Percentiles rank a stretch among this genome's conserved stretches.
Conservation (phyloP, 2,113 vertebrate species). For the Eulemur macaco region DNA sequence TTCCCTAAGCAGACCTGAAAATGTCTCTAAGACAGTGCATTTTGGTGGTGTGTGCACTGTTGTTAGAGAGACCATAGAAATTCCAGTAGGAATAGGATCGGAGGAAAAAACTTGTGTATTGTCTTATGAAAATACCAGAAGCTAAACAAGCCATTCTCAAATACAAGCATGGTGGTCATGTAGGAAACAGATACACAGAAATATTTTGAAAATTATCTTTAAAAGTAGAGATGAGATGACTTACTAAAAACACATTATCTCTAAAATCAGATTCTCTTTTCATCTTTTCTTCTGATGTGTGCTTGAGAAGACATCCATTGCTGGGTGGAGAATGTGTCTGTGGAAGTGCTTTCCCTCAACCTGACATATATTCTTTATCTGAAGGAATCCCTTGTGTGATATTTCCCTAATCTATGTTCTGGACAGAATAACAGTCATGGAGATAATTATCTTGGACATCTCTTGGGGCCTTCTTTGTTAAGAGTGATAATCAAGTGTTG, state of each 20-base stretch:
- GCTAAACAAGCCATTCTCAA: neutral
- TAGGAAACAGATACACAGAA: neutral
- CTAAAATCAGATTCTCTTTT: neutral
- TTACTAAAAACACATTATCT: neutral
- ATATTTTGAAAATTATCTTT: neutral
- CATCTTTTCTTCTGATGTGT: neutral
- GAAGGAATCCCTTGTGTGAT: neutral
- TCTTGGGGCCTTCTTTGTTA: neutral
- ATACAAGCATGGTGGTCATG: neutral
- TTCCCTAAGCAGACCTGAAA: neutral
- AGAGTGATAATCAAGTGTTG: neutral
- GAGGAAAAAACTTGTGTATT: neutral
- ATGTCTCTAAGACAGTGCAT: neutral
- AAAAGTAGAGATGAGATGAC: neutral
- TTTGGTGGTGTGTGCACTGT: fast-evolving
- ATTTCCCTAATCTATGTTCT: neutral
- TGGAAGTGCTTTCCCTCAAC: neutral
- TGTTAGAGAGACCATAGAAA: neutral
- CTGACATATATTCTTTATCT: neutral
- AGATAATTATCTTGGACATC: neutral
- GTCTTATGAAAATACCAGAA: neutral
- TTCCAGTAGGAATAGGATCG: neutral
- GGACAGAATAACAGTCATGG: neutral
- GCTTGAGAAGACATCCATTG: neutral
- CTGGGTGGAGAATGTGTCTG: neutral